Base-by-base conservation (phyloP, 2,113 vertebrate genomes). In the Megaleporinus macrocephalus region DNA sequence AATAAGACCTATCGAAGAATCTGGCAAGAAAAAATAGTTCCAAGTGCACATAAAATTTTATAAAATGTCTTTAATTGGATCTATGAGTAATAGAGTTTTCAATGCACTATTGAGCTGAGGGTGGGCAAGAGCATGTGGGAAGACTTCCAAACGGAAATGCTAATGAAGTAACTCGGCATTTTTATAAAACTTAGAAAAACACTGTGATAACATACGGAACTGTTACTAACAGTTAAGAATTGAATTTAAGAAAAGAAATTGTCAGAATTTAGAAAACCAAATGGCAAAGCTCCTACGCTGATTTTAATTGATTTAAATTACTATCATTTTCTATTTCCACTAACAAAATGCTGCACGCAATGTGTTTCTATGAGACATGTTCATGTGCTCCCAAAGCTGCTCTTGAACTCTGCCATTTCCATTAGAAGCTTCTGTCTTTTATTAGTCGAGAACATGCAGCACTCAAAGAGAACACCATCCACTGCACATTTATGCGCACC, bases 31-130 rank as follows among this genome's bases (percentile, higher is more conserved):
- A 57, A 16, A 51, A 55, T 24, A 49, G 30, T 66, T n/a, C 26
- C 24, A 53, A 65, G 69, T 69, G 49, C 61, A 55, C 78, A 81
- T 81, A 73, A 68, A 72, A 78, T 66, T 49, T 71, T 27, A 27
- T 62, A 79, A 74, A 33, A 36, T 51, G 20, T 33, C 27, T 73
- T 66, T 72, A 78, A 73, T 78, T 78, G 57, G 29, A 22, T 73
- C n/a, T 65, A 18, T 73, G 57, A 47, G 18, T 69, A 63, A 61
- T 59, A 18, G 26, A 53, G 49, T 41, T 22, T 44, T 41, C 22
- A 26, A 69, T 26, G 36, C 51, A 68, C 49, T 61, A 24, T 6
- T 61, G 51, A 44, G 66, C 10, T 41, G 29, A 44, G 41, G 6
- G 73, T 22, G 24, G 49, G n/a, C n/a, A 22, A 36, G 18, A 12